These are phyloP conservation scores for Tychaedon coryphoeus DNA, from an alignment of 2,113 vertebrate species.

Conservation along the genomic window DNA sequence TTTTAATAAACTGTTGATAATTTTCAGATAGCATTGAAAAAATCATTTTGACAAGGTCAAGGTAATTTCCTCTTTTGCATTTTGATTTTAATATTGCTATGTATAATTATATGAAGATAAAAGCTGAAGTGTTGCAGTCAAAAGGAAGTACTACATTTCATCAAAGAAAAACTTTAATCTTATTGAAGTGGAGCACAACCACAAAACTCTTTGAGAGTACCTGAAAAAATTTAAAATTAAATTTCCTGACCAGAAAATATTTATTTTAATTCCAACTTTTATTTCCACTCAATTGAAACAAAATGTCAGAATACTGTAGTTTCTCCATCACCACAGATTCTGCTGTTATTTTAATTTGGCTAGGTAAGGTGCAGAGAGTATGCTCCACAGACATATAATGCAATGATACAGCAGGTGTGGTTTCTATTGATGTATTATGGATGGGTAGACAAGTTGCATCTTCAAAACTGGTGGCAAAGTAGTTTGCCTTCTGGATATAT, in stretches of 20 bases:
- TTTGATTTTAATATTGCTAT: background rate
- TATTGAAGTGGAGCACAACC: background rate
- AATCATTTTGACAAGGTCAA: background rate
- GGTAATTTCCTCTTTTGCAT: background rate
- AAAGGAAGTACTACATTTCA: background rate
- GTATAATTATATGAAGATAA: background rate
- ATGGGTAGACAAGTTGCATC: background rate
- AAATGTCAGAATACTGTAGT: background rate
- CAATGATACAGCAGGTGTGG: background rate
- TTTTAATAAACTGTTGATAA: background rate
- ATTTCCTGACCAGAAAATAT: background rate
- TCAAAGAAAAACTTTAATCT: background rate
- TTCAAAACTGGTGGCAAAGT: background rate
- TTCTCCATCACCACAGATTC: background rate
- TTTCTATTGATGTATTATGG: background rate
- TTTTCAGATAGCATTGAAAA: background rate
- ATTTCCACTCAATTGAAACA: background rate
- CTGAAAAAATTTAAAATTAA: background rate
- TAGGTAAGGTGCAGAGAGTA: background rate
- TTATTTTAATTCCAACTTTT: background rate
- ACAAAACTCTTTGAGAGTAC: background rate
- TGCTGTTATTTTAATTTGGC: background rate
- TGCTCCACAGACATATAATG: background rate
- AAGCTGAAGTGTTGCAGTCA: background rate
- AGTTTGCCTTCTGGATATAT: background rate